Conservation (phyloP, 1,140 invertebrate genomes). For the Eueides isabella region DNA sequence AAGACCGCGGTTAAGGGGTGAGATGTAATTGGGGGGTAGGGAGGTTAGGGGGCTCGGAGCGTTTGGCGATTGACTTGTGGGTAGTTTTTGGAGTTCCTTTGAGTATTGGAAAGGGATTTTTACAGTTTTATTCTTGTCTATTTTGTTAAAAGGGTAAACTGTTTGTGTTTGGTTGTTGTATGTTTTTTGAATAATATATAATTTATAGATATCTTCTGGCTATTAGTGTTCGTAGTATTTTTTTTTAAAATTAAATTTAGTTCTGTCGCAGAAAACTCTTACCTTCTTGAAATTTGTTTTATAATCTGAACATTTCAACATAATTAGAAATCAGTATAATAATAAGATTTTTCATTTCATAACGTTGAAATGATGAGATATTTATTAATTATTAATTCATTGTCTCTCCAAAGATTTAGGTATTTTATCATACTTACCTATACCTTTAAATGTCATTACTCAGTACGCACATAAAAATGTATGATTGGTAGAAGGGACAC, state of each 20-base stretch:
- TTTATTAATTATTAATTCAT: neutral
- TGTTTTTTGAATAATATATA: neutral
- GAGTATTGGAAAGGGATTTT: slow-evolving; percentile 43
- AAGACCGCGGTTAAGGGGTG: slow-evolving; percentile 76
- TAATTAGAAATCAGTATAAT: too few relatives aligned
- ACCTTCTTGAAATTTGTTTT: too few relatives aligned
- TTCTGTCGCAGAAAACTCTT: too few relatives aligned
- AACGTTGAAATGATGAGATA: too few relatives aligned
- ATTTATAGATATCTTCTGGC: too few relatives aligned
- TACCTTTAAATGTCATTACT: slow-evolving; percentile 1
- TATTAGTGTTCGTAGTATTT: neutral
- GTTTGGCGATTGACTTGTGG: slow-evolving; percentile 80
- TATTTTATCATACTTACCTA: neutral
- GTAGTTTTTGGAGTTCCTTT: slow-evolving; percentile 76
- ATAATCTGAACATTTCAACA: too few relatives aligned
- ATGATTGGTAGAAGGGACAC: slow-evolving; percentile 51
- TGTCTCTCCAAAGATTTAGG: neutral
- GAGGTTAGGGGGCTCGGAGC: slow-evolving; percentile 43
- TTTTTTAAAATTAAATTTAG: too few relatives aligned
- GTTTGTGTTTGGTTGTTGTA: neutral
- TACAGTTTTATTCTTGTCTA: slow-evolving; percentile 17
- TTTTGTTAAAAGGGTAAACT: slow-evolving; percentile 10
- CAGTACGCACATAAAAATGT: slow-evolving; percentile 33
- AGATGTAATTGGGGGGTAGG: slow-evolving; percentile 75
- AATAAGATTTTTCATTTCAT: too few relatives aligned